Percentiles rank a stretch among this genome's conserved stretches.
phyloP scores from a whole-genome alignment of 2,797 vertebrate genomes.

The Clarias platycephalus region DNA sequence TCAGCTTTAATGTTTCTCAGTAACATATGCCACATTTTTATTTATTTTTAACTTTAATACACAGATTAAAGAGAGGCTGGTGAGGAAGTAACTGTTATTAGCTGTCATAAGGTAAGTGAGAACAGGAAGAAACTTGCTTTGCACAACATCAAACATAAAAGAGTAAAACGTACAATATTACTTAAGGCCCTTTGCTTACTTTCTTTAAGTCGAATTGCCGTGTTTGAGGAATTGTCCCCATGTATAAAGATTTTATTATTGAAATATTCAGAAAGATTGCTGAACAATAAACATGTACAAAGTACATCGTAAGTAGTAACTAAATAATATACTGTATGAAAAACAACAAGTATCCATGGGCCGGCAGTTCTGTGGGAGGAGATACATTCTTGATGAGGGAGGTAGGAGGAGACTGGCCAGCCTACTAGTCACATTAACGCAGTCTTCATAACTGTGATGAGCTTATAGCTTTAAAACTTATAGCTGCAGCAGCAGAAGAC shows the following conservation, averaged over 20 bases:
- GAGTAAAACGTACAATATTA: neutral
- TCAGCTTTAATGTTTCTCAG: neutral
- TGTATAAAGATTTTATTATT: neutral
- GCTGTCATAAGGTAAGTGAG: neutral
- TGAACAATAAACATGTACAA: neutral
- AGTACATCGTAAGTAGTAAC: neutral
- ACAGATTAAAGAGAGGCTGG: neutral
- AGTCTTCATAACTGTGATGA: neutral
- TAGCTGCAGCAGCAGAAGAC: neutral
- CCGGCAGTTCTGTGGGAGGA: neutral
- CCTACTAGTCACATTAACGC: neutral
- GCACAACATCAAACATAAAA: neutral
- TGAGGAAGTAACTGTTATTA: neutral
- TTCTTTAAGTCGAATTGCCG: neutral
- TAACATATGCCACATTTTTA: neutral
- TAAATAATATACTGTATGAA: neutral
- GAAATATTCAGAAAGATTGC: neutral
- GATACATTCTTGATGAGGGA: neutral
- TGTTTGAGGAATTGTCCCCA: neutral
- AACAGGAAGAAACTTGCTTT: slow-evolving; percentile 1
- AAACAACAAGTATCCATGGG: neutral
- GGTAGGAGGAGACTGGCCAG: neutral
- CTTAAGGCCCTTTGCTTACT: neutral
- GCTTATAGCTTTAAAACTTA: neutral
- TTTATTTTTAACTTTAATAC: neutral